phyloP scores from a whole-genome alignment of 2,797 vertebrate species.

The Gymnocypris eckloni region DNA sequence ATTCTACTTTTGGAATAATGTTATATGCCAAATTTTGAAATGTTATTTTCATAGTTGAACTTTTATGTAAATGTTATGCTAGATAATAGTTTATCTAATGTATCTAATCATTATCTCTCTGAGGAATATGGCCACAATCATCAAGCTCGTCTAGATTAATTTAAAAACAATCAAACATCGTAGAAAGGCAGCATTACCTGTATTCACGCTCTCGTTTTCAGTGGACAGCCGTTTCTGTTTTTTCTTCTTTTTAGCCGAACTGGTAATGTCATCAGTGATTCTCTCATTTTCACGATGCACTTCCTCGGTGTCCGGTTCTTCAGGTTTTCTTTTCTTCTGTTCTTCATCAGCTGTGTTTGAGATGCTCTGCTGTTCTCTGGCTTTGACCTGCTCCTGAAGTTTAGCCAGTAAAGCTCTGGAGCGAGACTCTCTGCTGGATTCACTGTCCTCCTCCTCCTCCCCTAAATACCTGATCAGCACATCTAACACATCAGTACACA shows the following conservation, averaged over 20 bases:
- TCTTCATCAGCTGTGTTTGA: background rate
- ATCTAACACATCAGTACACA: background rate
- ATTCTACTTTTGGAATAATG: background rate
- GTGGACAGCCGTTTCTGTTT: conserved; percentile 24
- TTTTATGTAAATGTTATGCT: background rate
- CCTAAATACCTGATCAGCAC: conserved; percentile 78
- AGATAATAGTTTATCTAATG: background rate
- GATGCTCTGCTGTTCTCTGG: conserved; percentile 69
- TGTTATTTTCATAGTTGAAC: background rate
- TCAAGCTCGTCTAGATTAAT: background rate
- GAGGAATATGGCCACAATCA: background rate
- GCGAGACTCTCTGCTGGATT: conserved; percentile 62
- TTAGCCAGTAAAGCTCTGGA: conserved; percentile 81
- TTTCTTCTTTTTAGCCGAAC: conserved; percentile 45
- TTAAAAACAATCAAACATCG: background rate
- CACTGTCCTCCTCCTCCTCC: conserved; percentile 70
- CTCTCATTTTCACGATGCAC: background rate
- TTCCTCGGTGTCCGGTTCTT: conserved; percentile 42
- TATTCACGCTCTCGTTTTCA: background rate
- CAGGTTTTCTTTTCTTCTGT: conserved; percentile 56
- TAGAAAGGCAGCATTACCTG: conserved; percentile 7
- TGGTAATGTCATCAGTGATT: conserved; percentile 5
- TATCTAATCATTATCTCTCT: background rate
- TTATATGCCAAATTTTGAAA: background rate
- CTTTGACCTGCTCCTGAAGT: conserved; percentile 83